Percentiles rank a stretch among this genome's conserved stretches.
phyloP scores from a whole-genome alignment of 2,888 invertebrate species.

The Watsonalla binaria region DNA sequence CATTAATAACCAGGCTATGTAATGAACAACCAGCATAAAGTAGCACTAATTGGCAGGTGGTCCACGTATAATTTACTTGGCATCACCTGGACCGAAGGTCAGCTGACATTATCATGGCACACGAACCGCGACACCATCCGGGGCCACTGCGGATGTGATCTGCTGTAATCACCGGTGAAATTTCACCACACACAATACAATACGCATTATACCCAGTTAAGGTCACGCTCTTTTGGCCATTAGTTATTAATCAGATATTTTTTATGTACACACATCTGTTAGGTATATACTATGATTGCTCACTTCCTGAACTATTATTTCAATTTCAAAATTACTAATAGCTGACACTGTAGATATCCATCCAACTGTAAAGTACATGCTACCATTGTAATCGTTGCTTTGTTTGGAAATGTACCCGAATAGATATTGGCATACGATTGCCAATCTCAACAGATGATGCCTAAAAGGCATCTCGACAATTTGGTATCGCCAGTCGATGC shows the following conservation, averaged over 20 bases:
- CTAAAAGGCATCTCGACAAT: neutral
- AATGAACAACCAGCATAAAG: neutral
- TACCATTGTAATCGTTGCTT: constrained; percentile 4
- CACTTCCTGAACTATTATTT: constrained; percentile 46
- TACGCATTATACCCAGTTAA: constrained; percentile 41
- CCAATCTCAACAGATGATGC: neutral
- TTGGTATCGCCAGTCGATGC: constrained; percentile 33
- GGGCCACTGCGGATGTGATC: constrained; percentile 65
- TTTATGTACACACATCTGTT: constrained; percentile 33
- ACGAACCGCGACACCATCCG: constrained; percentile 71
- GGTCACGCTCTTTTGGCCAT: constrained; percentile 66
- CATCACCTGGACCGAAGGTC: constrained; percentile 31
- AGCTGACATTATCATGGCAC: constrained; percentile 50
- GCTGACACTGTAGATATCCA: constrained; percentile 5
- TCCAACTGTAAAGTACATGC: constrained; percentile 14
- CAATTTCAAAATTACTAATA: constrained; percentile 28
- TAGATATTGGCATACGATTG: neutral
- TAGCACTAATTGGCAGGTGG: constrained; percentile 1
- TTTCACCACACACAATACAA: constrained; percentile 69
- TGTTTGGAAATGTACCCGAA: neutral
- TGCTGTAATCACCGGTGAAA: constrained; percentile 71
- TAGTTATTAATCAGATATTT: constrained; percentile 59
- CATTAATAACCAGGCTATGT: neutral
- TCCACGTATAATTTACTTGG: constrained; percentile 11
- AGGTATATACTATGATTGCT: constrained; percentile 39